Base-by-base conservation (phyloP, 2,797 vertebrate species). In the Hozukius guyotensis region DNA sequence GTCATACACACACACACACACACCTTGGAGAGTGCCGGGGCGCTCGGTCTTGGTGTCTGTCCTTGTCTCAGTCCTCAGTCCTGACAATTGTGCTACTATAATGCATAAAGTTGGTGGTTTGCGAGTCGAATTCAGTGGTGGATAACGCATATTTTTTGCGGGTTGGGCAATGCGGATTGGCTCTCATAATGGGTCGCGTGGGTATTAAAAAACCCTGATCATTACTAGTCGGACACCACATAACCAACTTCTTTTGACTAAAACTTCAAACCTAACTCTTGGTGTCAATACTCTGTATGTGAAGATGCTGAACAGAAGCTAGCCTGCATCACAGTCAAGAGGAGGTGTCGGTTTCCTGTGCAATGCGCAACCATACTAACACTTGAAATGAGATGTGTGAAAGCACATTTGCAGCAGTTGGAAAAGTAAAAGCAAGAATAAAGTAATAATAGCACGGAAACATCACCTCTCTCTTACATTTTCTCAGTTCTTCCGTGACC, bases 331-430 rank as follows among this genome's bases (percentile, higher is more conserved):
- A n/a, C 77, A 75, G 38, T 65, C 31, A 9, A 42, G 13, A 61
- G 25, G 31, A 38, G 38, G 3, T 9, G 27, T 63, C 10, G 55
- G 11, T 66, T 42, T 83, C 72, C 77, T 85, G 25, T 82, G 81
- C 27, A 64, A 7, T 71, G 14, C 73, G 72, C 31, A 68, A 42
- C 31, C 67, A 73, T 36, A 72, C 79, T 36, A 60, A 86, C 86
- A 86, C 71, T 72, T 61, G 42, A 85, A 84, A 69, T 77, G 29
- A 64, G 64, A 81, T 62, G 85, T 86, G 89, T 82, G 83, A 87
- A 82, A 76, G 20, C 29, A 80, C 73, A 85, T 81, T 73, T 66
- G n/a, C 56, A 73, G 74, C n/a, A 46, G 29, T 66, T 78, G 59
- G 38, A 74, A 75, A 78, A 76, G 71, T 67, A 59, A 55, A 68